Conservation (phyloP, 2,797 vertebrate species). For the Malacoctenus gilli region DNA sequence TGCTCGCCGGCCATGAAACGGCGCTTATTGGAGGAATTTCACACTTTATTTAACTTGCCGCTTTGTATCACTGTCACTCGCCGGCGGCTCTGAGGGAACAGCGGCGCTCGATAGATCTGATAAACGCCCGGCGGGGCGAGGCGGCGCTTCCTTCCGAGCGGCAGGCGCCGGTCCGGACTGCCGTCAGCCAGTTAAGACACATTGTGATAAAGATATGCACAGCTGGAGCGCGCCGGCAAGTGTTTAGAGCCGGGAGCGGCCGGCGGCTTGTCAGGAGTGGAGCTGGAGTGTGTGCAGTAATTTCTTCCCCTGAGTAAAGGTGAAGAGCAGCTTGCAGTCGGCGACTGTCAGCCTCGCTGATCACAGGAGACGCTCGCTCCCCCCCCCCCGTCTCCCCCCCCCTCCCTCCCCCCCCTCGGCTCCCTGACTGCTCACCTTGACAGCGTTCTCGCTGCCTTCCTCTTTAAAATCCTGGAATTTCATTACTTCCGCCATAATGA, state of each 20-base stretch:
- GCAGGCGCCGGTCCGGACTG: constrained; percentile 55
- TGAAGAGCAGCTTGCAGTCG: constrained; percentile 74
- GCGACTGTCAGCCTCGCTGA: constrained; percentile 79
- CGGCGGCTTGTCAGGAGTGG: constrained; percentile 77
- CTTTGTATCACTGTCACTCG: constrained; percentile 78
- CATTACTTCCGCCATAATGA: constrained; percentile 98
- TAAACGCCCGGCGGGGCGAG: constrained; percentile 68
- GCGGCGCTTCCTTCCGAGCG: constrained; percentile 60
- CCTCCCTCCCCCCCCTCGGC: constrained; percentile 76
- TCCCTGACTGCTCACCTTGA: constrained; percentile 96
- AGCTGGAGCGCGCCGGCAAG: constrained; percentile 78
- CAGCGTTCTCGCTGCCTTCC: constrained; percentile 90
- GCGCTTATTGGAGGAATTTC: constrained; percentile 81
- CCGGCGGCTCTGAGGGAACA: constrained; percentile 56
- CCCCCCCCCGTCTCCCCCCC: constrained; percentile 81
- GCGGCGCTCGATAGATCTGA: constrained; percentile 67
- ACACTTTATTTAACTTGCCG: constrained; percentile 86
- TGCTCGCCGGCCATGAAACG: constrained; percentile 73
- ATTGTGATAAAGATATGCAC: constrained; percentile 81
- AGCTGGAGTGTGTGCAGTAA: constrained; percentile 78
- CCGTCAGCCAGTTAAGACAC: constrained; percentile 75
- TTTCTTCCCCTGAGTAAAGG: constrained; percentile 83
- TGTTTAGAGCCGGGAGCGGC: constrained; percentile 78
- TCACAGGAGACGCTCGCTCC: constrained; percentile 81
- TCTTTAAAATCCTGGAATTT: constrained; percentile 98